Conservation (phyloP, 2,888 invertebrate species). For the Parelbella ahira region DNA sequence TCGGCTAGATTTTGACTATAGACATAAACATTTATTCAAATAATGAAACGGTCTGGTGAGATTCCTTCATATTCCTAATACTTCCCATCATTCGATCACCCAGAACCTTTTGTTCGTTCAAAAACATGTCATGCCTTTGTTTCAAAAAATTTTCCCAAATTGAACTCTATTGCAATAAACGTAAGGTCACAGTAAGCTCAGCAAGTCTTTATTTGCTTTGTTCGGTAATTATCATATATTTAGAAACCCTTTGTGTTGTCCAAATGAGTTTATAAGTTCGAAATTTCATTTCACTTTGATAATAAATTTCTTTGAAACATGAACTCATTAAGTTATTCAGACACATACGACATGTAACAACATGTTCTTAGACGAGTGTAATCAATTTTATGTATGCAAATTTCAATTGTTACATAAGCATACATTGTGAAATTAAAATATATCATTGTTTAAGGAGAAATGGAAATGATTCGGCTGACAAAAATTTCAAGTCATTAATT, state of each 20-base stretch:
- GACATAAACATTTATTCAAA: background rate
- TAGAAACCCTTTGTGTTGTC: slow-evolving; percentile 39
- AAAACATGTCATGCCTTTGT: slow-evolving; percentile 14
- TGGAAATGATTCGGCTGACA: too few relatives aligned
- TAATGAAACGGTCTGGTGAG: background rate
- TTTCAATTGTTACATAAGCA: too few relatives aligned
- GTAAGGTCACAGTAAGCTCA: slow-evolving; percentile 1
- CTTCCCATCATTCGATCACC: slow-evolving; percentile 8
- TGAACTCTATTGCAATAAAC: background rate
- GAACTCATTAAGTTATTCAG: slow-evolving; percentile 7
- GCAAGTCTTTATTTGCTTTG: slow-evolving; percentile 26
- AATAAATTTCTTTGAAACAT: slow-evolving; percentile 14
- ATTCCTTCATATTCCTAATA: background rate
- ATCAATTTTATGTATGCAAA: too few relatives aligned
- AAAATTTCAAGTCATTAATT: too few relatives aligned
- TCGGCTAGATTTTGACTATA: too few relatives aligned
- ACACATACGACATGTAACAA: background rate
- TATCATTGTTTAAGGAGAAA: too few relatives aligned
- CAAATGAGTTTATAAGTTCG: slow-evolving; percentile 38
- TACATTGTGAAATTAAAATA: too few relatives aligned
- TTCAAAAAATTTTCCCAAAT: background rate
- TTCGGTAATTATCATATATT: slow-evolving; percentile 46
- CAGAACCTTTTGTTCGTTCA: slow-evolving; percentile 9
- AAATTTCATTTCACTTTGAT: slow-evolving; percentile 31
- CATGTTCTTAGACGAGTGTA: too few relatives aligned